These are phyloP conservation scores for Campoletis sonorensis DNA, from an alignment of 1,140 invertebrate species.

Conservation along the genomic window DNA sequence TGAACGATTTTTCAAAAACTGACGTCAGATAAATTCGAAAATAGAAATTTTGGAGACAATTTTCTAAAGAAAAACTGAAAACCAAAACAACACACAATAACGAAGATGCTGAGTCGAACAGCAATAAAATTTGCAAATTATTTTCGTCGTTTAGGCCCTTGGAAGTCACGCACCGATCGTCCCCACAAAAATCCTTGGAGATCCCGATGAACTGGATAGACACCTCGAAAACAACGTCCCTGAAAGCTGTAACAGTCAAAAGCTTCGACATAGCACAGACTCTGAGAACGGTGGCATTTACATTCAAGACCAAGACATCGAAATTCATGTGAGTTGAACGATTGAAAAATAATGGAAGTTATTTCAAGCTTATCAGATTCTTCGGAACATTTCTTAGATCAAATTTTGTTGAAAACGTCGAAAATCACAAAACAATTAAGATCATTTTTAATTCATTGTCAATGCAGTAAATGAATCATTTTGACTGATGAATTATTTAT, in stretches of 20 bases:
- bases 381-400: too few relatives aligned
- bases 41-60: too few relatives aligned
- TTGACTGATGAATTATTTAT: constrained; percentile 28
- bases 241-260: constrained; percentile 69
- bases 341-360: not conserved
- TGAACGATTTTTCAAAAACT: too few relatives aligned
- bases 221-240: constrained; percentile 84
- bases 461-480: too few relatives aligned
- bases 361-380: too few relatives aligned
- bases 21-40: too few relatives aligned
- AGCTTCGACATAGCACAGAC: constrained; percentile 56
- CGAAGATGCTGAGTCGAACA: too few relatives aligned
- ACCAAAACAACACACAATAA: not conserved
- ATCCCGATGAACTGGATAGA: constrained; percentile 90
- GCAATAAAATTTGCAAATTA: not conserved
- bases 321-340: constrained; percentile 73
- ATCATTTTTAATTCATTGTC: too few relatives aligned
- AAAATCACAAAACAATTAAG: too few relatives aligned
- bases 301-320: constrained; percentile 73
- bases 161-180: constrained; percentile 88
- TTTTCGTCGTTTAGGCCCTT: constrained; percentile 77
- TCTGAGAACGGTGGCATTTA: constrained; percentile 75
- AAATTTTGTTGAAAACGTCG: too few relatives aligned
- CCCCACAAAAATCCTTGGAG: constrained; percentile 88
- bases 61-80: too few relatives aligned